Evolutionary conservation across 2,113 vertebrate species (phyloP).

Genomic region (Prolemur simus): DNA sequence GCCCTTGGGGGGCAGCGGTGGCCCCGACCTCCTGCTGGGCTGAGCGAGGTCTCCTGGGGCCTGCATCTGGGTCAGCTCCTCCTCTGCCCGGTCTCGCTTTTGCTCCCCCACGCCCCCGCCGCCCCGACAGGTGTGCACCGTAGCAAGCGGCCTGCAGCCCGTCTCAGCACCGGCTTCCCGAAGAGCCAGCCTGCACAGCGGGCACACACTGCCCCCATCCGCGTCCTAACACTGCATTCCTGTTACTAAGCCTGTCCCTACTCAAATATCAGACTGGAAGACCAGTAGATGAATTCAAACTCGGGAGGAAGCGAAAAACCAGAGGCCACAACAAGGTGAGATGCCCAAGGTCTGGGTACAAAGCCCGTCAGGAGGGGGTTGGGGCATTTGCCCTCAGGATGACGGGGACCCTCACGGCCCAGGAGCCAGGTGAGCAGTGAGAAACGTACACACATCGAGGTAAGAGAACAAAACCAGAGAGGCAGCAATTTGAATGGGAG

Average conservation of each 20-base stretch:
- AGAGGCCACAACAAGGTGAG: background rate
- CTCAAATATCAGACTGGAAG: background rate
- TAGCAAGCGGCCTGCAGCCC: too few species aligned
- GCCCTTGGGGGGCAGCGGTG: background rate
- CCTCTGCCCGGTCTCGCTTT: background rate
- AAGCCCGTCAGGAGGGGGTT: background rate
- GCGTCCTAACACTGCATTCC: fast-evolving
- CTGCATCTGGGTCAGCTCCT: fast-evolving
- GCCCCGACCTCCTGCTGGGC: fast-evolving
- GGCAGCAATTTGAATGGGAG: background rate
- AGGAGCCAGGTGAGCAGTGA: fast-evolving
- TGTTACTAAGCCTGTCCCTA: background rate
- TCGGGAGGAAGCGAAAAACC: background rate
- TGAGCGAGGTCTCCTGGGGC: background rate
- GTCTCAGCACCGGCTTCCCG: background rate
- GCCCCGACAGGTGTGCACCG: fast-evolving
- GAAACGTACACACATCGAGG: fast-evolving
- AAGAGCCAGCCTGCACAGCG: background rate
- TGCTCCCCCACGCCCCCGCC: too few species aligned
- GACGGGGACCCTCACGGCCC: fast-evolving
- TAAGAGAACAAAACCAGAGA: background rate
- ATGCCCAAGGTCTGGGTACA: background rate
- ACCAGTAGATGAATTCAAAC: background rate
- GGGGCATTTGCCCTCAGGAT: background rate
- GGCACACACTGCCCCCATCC: fast-evolving